Conservation (phyloP, 2,113 vertebrate genomes). For the Scopus umbretta region DNA sequence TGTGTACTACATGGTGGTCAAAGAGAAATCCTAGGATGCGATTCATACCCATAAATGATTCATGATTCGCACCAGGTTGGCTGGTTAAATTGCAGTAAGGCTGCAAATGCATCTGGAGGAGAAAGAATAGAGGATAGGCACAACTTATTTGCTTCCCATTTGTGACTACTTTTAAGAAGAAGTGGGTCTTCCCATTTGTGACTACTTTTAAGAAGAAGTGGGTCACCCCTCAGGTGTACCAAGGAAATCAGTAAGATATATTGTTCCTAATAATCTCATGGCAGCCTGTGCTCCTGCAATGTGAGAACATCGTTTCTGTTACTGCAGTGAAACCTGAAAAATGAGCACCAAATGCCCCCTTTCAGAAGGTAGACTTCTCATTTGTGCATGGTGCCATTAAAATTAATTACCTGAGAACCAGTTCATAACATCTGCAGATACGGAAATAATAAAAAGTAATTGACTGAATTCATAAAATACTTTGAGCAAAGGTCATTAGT, state of each 20-base stretch:
- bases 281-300: background rate
- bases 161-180: too few species aligned
- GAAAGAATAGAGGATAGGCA: background rate
- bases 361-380: background rate
- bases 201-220: background rate
- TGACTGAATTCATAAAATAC: conserved; percentile 24
- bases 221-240: background rate
- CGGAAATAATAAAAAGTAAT: conserved; percentile 45
- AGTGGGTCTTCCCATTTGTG: background rate
- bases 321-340: background rate
- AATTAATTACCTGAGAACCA: conserved; percentile 25
- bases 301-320: background rate
- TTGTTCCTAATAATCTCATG: background rate
- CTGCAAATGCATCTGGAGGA: background rate
- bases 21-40: background rate
- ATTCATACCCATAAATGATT: background rate
- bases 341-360: background rate
- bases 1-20: background rate
- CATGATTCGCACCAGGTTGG: too few species aligned
- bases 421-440: background rate
- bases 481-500: conserved; percentile 25
- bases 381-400: background rate
- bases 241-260: background rate
- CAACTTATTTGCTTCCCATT: background rate
- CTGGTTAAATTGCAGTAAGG: background rate